Evolutionary conservation across 2,888 invertebrate genomes (phyloP), one percentile per base, ranked within the genome.

Genomic region (Tachina lurida): DNA sequence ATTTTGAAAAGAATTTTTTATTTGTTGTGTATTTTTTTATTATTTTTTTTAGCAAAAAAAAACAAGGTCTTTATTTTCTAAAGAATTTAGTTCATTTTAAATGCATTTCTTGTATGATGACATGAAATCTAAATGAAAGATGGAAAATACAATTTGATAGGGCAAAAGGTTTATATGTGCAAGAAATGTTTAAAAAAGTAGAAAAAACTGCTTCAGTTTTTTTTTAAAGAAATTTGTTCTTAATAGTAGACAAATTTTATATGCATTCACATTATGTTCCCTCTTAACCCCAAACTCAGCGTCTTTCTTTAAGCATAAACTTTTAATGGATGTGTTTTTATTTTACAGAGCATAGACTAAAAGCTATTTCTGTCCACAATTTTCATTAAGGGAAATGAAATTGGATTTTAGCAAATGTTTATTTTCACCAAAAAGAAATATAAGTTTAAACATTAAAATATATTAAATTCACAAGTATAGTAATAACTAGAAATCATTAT

Each of bases 71-170:
- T 77, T 45, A 45, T 67, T 63, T 77, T 77, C 77, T 60, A 77
- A 73, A 83, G 76, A 77, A 83, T 73, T 83, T 52, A 83, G 83
- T 83, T 77, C 60, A 73, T 52, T 77, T 73, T 77, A 73, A 79
- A 83, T 83, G 77, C 31, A 73, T 71, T 74, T 74, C 58, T 62
- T 67, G n/a, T 81, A 74, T 60, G 60, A 67, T 74, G 74, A 74
- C 80, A 81, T 67, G 15, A 68, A 74, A 47, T 52, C 67, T 43
- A 63, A 63, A 43, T 22, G 41, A 65, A 71, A 78, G 22, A 49
- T 49, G 4, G 9, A 67, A 75, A 19, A 41, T 39, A 52, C 17
- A 39, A 60, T 52, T 75, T 75, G 52, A 3, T 17, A 17, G 52
- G 74, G 74, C 52, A 54, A 78, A 67, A 49, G n/a, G 43, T 49